These are phyloP conservation scores for Drosophila tanythrix DNA, from an alignment of 2,888 invertebrate genomes.

Conservation along the genomic window DNA sequence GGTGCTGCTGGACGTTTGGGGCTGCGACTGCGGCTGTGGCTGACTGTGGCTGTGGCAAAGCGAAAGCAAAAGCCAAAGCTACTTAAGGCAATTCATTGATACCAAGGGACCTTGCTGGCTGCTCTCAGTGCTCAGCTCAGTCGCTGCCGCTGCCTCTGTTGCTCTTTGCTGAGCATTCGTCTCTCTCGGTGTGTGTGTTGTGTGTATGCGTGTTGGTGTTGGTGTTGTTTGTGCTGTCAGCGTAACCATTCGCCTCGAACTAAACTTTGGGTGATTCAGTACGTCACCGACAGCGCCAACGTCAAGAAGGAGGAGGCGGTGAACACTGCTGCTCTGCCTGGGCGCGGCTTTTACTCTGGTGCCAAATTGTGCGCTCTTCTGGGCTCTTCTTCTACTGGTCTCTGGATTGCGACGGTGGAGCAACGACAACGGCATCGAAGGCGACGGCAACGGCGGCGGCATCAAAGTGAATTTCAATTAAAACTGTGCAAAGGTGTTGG, in stretches of 20 bases:
- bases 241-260: slow-evolving; percentile 66
- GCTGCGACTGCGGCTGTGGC: slow-evolving; percentile 7
- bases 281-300: slow-evolving; percentile 77
- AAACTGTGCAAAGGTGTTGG: slow-evolving; percentile 63
- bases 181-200: slow-evolving; percentile 14
- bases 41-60: slow-evolving; percentile 9
- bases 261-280: slow-evolving; percentile 73
- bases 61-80: slow-evolving; percentile 23
- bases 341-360: slow-evolving; percentile 48
- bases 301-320: slow-evolving; percentile 79
- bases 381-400: slow-evolving; percentile 37
- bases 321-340: slow-evolving; percentile 59
- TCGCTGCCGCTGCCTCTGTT: slow-evolving; percentile 4
- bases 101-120: slow-evolving; percentile 34
- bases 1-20: slow-evolving; percentile 29
- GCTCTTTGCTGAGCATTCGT: slow-evolving; percentile 4
- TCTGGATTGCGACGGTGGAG: slow-evolving; percentile 24
- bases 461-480: slow-evolving; percentile 69
- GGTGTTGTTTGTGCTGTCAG: slow-evolving; percentile 45
- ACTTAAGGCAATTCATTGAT: slow-evolving; percentile 66
- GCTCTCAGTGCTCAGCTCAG: slow-evolving; percentile 7
- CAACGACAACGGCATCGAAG: slow-evolving; percentile 21
- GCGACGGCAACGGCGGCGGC: slow-evolving; percentile 41
- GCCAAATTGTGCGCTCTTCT: slow-evolving; percentile 23
- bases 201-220: slow-evolving; percentile 21